These are phyloP conservation scores for Benitochromis conjunctus DNA, from an alignment of 2,113 vertebrate genomes.

Conservation along the genomic window DNA sequence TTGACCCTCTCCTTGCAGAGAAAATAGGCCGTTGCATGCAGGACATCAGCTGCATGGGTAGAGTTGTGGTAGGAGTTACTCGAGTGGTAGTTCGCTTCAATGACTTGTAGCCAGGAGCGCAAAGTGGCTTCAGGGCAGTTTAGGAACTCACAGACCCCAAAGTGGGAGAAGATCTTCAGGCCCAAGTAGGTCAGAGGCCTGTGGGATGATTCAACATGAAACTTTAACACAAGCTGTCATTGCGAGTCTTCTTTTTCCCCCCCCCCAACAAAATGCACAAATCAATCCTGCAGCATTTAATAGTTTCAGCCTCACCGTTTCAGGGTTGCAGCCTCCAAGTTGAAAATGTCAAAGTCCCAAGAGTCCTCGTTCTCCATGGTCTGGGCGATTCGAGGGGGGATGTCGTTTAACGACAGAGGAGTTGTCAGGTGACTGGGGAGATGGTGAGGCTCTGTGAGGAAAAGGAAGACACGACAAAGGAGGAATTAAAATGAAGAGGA, in stretches of 20 bases:
- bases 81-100: conserved; percentile 92
- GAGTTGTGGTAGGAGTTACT: conserved; percentile 98
- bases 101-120: conserved; percentile 89
- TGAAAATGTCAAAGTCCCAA: conserved; percentile 96
- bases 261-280: neutral
- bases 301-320: conserved; percentile 78
- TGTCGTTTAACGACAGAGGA: conserved; percentile 82
- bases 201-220: conserved; percentile 29
- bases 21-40: conserved; percentile 95
- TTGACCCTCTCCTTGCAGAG: conserved; percentile 90
- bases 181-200: conserved; percentile 93
- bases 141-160: conserved; percentile 91
- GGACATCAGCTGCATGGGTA: conserved; percentile 89
- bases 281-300: neutral
- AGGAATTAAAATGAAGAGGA: neutral
- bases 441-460: conserved; percentile 79
- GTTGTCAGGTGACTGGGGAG: conserved; percentile 74
- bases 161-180: conserved; percentile 91
- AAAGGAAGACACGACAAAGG: neutral
- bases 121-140: conserved; percentile 88
- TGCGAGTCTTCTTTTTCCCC: fast-evolving
- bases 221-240: neutral
- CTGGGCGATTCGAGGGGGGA: conserved; percentile 85
- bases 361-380: conserved; percentile 92
- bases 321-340: conserved; percentile 88